Base-by-base conservation (phyloP, 2,113 vertebrate genomes). In the Aleadryas rufinucha region DNA sequence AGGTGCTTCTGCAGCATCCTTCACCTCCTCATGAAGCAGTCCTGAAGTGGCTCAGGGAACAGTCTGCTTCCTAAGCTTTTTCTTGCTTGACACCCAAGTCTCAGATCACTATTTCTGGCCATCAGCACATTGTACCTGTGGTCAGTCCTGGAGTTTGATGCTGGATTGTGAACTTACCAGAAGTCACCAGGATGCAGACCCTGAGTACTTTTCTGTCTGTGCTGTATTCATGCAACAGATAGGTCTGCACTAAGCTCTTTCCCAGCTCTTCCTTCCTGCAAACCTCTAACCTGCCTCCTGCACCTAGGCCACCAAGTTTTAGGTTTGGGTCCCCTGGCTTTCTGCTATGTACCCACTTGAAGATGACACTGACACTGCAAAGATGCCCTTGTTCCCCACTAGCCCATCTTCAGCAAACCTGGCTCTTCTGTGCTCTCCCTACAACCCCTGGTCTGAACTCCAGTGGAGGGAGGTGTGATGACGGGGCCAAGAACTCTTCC, bases 331-430 rank as follows among this genome's bases (percentile, higher is more conserved):
- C 63, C 13, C 1, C 41, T 66, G 28, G 11, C 41, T 89, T 72
- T 65, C 54, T 84, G 22, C 37, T 28, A 0, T 33, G 63, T 74
- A 63, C 16, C 8, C 3, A 1, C 0, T 42, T 16, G 50, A 69
- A 77, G 45, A 57, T 15, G 18, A 19, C 24, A 9, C 13, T 39
- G 41, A 13, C 20, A 4, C 44, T 79, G 44, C 61, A 56, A 35
- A 92, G 27, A 8, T 77, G 26, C 9, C 37, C n/a, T 53, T 1
- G 1, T 47, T 69, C 17, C 10, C 31, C 18, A 11, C 57, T 42
- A 42, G 56, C 50, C 42, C 17, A 22, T 19, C 37, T 57, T 37
- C 18, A 17, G 54, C 6, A 3, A 65, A 18, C 28, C 30, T 77
- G 64, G 3, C 15, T 72, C 47, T 90, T 60, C 22, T 16, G 18